These are phyloP conservation scores for Cabera pusaria DNA, from an alignment of 2,888 invertebrate species.

Conservation along the genomic window DNA sequence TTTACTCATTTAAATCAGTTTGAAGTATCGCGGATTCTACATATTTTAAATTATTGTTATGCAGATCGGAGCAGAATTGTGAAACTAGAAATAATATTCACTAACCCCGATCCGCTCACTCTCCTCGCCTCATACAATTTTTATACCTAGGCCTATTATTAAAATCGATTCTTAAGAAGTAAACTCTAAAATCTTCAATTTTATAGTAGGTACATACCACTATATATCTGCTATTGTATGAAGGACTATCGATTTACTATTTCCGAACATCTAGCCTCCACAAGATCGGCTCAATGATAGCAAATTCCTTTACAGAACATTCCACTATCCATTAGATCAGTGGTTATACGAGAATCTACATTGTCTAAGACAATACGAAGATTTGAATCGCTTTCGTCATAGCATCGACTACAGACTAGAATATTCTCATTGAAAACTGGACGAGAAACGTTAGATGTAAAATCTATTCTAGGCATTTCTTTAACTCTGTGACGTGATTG, in stretches of 20 bases:
- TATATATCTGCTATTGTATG: too few species aligned
- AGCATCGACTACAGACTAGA: slow-evolving; percentile 5
- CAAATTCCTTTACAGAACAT: slow-evolving; percentile 2
- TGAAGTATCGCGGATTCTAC: too few species aligned
- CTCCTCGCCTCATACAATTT: too few species aligned
- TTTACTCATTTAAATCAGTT: slow-evolving; percentile 4
- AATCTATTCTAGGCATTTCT: neutral
- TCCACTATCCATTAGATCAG: slow-evolving; percentile 4
- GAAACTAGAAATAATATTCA: too few species aligned
- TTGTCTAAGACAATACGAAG: slow-evolving; percentile 5
- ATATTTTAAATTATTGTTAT: too few species aligned
- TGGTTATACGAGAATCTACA: slow-evolving; percentile 1
- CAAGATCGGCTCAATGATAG: neutral
- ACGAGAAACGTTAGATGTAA: neutral
- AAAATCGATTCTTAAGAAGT: too few species aligned
- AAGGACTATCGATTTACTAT: too few species aligned
- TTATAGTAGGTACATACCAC: too few species aligned
- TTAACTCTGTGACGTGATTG: slow-evolving; percentile 1
- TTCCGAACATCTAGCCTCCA: neutral
- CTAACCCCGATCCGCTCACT: too few species aligned
- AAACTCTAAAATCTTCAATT: too few species aligned
- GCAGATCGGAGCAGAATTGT: too few species aligned
- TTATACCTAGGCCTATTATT: too few species aligned
- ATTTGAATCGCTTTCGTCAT: slow-evolving; percentile 2
- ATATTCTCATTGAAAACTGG: neutral